Evolutionary conservation across 2,113 vertebrate species (phyloP), one percentile per base, ranked within the genome.

Genomic region (Thamnophis sirtalis): DNA sequence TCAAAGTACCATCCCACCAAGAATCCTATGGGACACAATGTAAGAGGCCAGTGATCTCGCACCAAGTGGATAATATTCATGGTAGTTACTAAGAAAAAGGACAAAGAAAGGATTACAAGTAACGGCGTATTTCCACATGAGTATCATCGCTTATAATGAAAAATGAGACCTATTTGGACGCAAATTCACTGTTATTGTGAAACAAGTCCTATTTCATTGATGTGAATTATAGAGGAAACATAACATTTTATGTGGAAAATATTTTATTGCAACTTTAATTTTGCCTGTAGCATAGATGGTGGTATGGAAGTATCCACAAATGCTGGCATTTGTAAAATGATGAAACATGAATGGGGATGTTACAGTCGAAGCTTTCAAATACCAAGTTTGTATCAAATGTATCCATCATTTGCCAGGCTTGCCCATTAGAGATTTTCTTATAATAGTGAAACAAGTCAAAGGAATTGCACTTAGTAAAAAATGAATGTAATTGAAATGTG

Each of bases 1-100:
- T 99, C 99, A 49, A 98, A 91, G 89, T 99, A 99, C 85, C 96
- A 97, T 60, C 99, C 99, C 15, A 99, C 0, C 54, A 98, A 95
- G 95, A 99, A 98, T 93, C 98, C 99, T 63, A 98, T n/a, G 0
- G 99, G 99, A 43, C 99, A 97, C 5, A 99, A 87, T 55, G 98
- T 63, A 92, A 98, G 96, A 33, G 96, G 90, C 99, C 98, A 99
- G 92, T 98, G 97, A 0, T 98, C 97, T 17, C 98, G 98, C 3
- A 98, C 95, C 55, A 97, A 21, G 17, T 97, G 94, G 26, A 96
- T 63, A 0, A 99, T 95, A 93, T 98, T 99, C 94, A 98, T 96
- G 97, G 98, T 99, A 95, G 89, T 91, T 97, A 96, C 97, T 98
- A 91, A 91, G 21, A 55, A 90, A 93, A 38, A 93, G 28, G 0